These are phyloP conservation scores for Cepaea nemoralis DNA, from an alignment of 1,140 invertebrate species.

Conservation along the genomic window DNA sequence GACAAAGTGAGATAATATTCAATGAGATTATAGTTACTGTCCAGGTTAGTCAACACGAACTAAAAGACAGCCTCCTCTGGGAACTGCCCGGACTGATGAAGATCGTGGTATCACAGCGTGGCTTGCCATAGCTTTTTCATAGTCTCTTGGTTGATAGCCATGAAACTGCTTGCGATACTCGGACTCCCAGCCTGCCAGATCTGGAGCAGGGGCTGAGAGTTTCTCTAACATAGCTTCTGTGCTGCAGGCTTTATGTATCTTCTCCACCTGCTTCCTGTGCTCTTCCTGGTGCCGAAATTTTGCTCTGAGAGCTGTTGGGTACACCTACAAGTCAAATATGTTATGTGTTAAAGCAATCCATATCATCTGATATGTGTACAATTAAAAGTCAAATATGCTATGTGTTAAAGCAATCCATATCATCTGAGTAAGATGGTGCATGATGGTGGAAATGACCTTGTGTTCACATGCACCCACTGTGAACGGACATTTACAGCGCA, in stretches of 20 bases:
- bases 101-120: constrained; percentile 32
- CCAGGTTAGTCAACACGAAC: constrained; percentile 28
- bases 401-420: too few relatives aligned
- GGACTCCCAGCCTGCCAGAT: neutral
- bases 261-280: neutral
- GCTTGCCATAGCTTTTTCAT: constrained; percentile 6
- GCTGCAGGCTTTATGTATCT: neutral
- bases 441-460: too few relatives aligned
- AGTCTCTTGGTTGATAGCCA: constrained; percentile 33
- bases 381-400: too few relatives aligned
- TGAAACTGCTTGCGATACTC: constrained; percentile 38
- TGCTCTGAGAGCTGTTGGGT: constrained; percentile 27
- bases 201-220: neutral
- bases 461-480: too few relatives aligned
- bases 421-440: too few relatives aligned
- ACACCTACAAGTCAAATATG: constrained; percentile 8
- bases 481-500: too few relatives aligned
- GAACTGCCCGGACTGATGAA: constrained; percentile 8
- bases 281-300: constrained; percentile 20
- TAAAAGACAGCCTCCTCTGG: constrained; percentile 21
- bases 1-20: too few relatives aligned
- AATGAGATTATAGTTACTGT: too few relatives aligned
- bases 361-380: too few relatives aligned
- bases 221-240: constrained; percentile 26
- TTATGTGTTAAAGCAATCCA: too few relatives aligned